A percentile compares a stretch with the other conserved stretches of the same genome.
phyloP scores from a whole-genome alignment of 2,113 vertebrate species.

The Ancistrus triradiatus region DNA sequence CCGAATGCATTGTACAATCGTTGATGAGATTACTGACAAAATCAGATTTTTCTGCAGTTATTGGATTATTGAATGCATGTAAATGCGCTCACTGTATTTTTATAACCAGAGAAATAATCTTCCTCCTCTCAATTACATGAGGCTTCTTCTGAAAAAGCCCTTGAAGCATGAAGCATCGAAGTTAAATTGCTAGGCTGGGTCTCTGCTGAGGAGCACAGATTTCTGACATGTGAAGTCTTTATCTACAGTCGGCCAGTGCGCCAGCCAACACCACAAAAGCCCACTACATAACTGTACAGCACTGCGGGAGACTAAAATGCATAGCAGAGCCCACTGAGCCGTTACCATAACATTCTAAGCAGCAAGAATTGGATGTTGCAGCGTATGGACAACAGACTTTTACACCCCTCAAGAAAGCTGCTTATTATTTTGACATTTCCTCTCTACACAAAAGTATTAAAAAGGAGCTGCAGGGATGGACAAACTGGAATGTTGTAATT shows the following conservation, averaged over 20 bases:
- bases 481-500: constrained; percentile 5
- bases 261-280: constrained; percentile 22
- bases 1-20: too few species aligned
- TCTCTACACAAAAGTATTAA: background rate
- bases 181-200: background rate
- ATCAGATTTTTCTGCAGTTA: too few species aligned
- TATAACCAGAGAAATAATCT: too few species aligned
- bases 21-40: too few species aligned
- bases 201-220: background rate
- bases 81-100: too few species aligned
- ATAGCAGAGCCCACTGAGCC: background rate
- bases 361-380: background rate
- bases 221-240: constrained; percentile 22
- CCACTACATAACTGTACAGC: constrained; percentile 12
- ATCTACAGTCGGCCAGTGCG: constrained; percentile 23
- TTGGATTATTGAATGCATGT: too few species aligned
- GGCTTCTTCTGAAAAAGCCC: background rate
- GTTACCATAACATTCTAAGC: background rate
- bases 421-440: constrained; percentile 1
- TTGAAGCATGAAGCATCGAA: background rate
- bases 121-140: too few species aligned
- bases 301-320: constrained; percentile 2
- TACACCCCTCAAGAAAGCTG: background rate
- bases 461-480: constrained; percentile 1
- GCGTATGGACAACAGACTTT: background rate